Percentiles rank a stretch among this genome's conserved stretches.
phyloP scores from a whole-genome alignment of 2,888 invertebrate genomes.

The Tiliacea citrago region DNA sequence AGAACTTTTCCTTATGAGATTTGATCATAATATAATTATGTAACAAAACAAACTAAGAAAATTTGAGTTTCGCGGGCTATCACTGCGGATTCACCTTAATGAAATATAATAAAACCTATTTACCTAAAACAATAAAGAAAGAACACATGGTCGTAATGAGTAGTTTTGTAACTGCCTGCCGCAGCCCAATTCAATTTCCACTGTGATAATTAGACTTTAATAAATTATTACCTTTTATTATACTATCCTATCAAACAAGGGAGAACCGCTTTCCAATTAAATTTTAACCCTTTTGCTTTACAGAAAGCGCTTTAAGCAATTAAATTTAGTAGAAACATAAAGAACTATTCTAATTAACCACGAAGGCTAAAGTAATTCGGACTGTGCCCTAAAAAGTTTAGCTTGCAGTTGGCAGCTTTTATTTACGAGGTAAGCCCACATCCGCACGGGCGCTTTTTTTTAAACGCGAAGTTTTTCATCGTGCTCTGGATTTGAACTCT shows the following conservation, averaged over 20 bases:
- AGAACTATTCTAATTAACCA: constrained; percentile 33
- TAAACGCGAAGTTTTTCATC: too few relatives aligned
- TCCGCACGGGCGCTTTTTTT: too few relatives aligned
- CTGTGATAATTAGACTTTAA: constrained; percentile 19
- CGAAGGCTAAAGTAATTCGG: background rate
- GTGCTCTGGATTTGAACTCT: too few relatives aligned
- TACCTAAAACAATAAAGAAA: too few relatives aligned
- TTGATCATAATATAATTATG: too few relatives aligned
- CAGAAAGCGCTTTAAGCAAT: constrained; percentile 32
- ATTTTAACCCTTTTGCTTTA: constrained; percentile 17
- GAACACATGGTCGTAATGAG: background rate
- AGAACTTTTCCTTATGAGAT: too few relatives aligned
- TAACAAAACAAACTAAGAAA: too few relatives aligned
- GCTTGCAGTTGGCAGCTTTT: constrained; percentile 4
- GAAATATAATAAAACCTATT: too few relatives aligned
- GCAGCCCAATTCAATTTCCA: constrained; percentile 23
- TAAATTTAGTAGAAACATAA: constrained; percentile 36
- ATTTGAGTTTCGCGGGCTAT: too few relatives aligned
- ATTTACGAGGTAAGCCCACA: constrained; percentile 3
- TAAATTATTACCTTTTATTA: constrained; percentile 31
- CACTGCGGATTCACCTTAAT: too few relatives aligned
- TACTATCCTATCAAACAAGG: constrained; percentile 3
- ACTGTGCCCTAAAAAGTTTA: constrained; percentile 17
- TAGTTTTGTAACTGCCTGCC: background rate
- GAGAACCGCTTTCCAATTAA: constrained; percentile 28